These are phyloP conservation scores for Nematopogon swammerdamellus DNA, from an alignment of 2,888 invertebrate genomes.

Conservation along the genomic window DNA sequence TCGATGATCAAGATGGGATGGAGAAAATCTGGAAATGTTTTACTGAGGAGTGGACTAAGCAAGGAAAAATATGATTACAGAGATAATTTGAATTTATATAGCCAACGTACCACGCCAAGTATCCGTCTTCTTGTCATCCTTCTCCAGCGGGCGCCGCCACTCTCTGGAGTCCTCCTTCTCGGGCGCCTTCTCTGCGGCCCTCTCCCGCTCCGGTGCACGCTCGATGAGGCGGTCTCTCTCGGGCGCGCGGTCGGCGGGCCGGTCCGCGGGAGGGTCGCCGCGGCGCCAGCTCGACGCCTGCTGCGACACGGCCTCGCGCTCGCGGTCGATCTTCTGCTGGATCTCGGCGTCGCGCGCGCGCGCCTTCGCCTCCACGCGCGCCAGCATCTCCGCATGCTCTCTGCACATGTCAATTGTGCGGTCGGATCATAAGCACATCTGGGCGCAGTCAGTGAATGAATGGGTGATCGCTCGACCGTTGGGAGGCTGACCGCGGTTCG, in stretches of 20 bases:
- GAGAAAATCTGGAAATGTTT: too few relatives aligned
- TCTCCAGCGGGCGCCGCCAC: slow-evolving; percentile 21
- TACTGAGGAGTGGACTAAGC: too few relatives aligned
- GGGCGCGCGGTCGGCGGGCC: slow-evolving; percentile 15
- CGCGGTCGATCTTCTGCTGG: slow-evolving; percentile 55
- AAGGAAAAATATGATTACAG: too few relatives aligned
- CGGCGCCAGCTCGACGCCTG: slow-evolving; percentile 26
- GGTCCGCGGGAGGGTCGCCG: slow-evolving; percentile 18
- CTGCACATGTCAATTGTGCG: slow-evolving; percentile 25
- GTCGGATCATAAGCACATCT: too few relatives aligned
- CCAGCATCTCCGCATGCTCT: slow-evolving; percentile 65
- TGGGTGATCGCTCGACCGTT: too few relatives aligned
- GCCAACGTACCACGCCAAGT: neutral
- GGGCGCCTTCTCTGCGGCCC: slow-evolving; percentile 21
- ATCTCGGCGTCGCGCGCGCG: slow-evolving; percentile 71
- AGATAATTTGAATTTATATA: too few relatives aligned
- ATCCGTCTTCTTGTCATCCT: neutral
- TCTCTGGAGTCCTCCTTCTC: slow-evolving; percentile 19
- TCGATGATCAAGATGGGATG: too few relatives aligned
- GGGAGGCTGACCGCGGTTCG: too few relatives aligned
- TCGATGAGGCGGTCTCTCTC: too few relatives aligned
- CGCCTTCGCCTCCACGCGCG: slow-evolving; percentile 61
- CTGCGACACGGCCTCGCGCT: slow-evolving; percentile 19
- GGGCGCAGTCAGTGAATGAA: too few relatives aligned
- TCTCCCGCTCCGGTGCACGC: slow-evolving; percentile 21